Evolutionary conservation across 2,113 vertebrate species (phyloP), one percentile per base, ranked within the genome.

Genomic region (Psittacula cyanocephala): DNA sequence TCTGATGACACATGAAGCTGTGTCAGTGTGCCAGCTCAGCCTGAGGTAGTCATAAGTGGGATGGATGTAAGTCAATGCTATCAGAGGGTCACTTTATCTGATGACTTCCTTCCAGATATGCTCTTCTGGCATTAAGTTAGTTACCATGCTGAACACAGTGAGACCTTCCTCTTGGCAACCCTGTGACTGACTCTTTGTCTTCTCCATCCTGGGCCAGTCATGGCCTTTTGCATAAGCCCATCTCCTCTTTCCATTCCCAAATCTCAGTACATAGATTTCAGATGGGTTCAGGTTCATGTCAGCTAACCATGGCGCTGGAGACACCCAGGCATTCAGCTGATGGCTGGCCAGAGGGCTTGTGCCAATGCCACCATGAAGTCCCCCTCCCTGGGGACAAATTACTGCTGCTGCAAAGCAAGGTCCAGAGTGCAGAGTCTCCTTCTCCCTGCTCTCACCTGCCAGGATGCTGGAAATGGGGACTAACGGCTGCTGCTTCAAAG

Each of bases 21-120:
- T 85, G 85, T 82, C 75, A 91, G 59, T 59, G 72, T 91, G 81
- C 88, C 81, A 88, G 75, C 81, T 89, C 71, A 60, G 91, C 37
- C 75, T 6, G 2, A 80, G 37, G 37, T 70, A 69, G 59, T 93
- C 79, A 82, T 75, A 41, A 59, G 70, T 74, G 63, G 68, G 37
- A 77, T 29, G 23, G 50, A 46, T 70, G 8, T 10, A 89, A 77
- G 33, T 67, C 4, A 5, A 4, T 94, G 78, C 63, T 55, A 24
- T 43, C 41, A 63, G 41, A 77, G 75, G 53, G 68, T 72, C 80
- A 17, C 63, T 84, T 91, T 37, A 46, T 47, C 49, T 89, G 33
- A 67, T 11, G 16, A 33, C 60, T 80, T 80, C 22, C 28, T 69
- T 76, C 82, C 6, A 13, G 49, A 27, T 37, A 9, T 0, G 2